A percentile compares a stretch with the other conserved stretches of the same genome.
These are phyloP conservation scores for Ranitomeya imitator DNA, from an alignment of 2,113 vertebrate genomes.

Conservation along the genomic window DNA sequence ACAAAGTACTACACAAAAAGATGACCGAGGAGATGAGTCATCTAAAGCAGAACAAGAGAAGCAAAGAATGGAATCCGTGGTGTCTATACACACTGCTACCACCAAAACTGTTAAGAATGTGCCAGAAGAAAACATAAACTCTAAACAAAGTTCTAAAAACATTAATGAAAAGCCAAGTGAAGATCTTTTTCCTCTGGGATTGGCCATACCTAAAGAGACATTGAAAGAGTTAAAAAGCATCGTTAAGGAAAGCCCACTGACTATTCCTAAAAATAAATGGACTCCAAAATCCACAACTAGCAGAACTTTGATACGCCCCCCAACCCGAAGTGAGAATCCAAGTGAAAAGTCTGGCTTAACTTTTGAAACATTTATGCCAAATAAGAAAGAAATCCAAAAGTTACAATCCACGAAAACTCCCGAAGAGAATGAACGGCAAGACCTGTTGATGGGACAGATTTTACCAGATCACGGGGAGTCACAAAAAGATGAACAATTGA, in stretches of 20 bases:
- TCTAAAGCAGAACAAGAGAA: conserved; percentile 23
- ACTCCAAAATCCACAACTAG: conserved; percentile 57
- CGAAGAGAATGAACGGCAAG: conserved; percentile 54
- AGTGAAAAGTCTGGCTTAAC: conserved; percentile 62
- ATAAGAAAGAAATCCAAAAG: conserved; percentile 61
- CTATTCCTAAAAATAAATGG: conserved; percentile 60
- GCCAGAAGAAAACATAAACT: neutral
- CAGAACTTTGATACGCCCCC: conserved; percentile 59
- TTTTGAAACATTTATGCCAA: conserved; percentile 73
- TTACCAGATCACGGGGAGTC: conserved; percentile 60
- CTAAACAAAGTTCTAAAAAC: neutral
- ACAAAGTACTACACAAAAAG: neutral
- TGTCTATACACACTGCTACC: neutral
- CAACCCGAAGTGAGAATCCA: conserved; percentile 60
- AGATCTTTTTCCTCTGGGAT: neutral
- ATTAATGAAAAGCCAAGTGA: fast-evolving
- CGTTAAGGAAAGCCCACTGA: conserved; percentile 69
- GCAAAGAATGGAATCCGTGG: conserved; percentile 26
- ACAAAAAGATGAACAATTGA: conserved; percentile 19
- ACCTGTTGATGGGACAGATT: conserved; percentile 19
- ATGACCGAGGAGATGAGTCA: conserved; percentile 12
- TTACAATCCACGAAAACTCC: conserved; percentile 50
- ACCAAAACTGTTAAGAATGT: conserved; percentile 43
- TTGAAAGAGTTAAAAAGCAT: conserved; percentile 77
- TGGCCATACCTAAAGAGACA: conserved; percentile 70